Base-by-base conservation (phyloP, 2,888 invertebrate genomes). In the Pterostichus madidus region DNA sequence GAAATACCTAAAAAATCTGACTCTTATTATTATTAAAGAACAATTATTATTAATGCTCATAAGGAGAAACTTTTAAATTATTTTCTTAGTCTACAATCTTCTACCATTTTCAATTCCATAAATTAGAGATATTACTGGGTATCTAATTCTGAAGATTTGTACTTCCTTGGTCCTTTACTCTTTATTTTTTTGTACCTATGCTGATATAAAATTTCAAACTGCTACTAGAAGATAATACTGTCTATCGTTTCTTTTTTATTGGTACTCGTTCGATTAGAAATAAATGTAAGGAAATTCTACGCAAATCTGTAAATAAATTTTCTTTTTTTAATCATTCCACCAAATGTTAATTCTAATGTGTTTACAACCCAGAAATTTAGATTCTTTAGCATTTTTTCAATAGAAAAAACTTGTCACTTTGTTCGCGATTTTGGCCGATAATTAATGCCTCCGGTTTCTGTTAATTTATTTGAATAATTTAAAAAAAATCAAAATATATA, bases 81-180 rank as follows among this genome's bases (percentile, higher is more conserved):
- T 10, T 44, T 44, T 44, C 64, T 56, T 56, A 56, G 15, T 56
- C 56, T 56, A 56, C 56, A 17, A 15, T 56, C 49, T 56, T 17
- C 56, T 56, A 56, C 4, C 56, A 17, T 56, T 56, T 6, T 56
- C 56, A 56, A 56, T 13, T 56, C 17, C 56, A 17, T 17, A 56
- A 56, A 56, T 52, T 32, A 59, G 24, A 52, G 52, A 24, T 59
- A 64, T 64, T 35, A 64, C 39, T 17, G n/a, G 5, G 17, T 10
- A 17, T 13, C 31, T 64, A 71, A 39, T 39, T 13, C 68, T 44
- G 39, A 44, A 44, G 24, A 44, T 71, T 71, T 71, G 68, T 71
- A 71, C 68, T 71, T 71, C 44, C 68, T 71, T 71, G 68, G 68
- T 71, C 68, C 68, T 71, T 24, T 71, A 71, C 68, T 64, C 64